Base-by-base conservation (phyloP, 37 sponge, comb jelly and placozoan genomes). In the Oopsacas minuta region DNA sequence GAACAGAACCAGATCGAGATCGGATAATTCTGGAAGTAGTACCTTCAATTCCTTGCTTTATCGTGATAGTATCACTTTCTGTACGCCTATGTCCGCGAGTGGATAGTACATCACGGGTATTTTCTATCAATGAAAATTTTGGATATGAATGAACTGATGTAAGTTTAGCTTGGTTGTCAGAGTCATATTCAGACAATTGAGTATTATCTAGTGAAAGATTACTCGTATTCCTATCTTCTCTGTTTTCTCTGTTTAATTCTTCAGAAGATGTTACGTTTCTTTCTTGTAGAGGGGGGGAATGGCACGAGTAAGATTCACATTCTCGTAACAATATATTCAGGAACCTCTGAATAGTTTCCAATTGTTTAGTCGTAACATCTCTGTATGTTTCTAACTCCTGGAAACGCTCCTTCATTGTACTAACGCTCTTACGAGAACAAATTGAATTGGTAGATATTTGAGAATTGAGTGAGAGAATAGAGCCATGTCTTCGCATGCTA, bases 331-430 rank as follows among this genome's bases (percentile, higher is more conserved):
- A 25, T 20, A 34, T 34, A 81, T 25, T 34, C 20, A 89, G 89
- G 85, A 88, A 93, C 0, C 39, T 87, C 36, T 91, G 93, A 12
- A 93, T 75, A 0, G 46, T 39, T 52, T 93, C 93, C 42, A 93
- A 83, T 87, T 93, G 93, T 38, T 89, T 37, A 82, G 91, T 90
- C 17, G 90, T 84, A 39, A 93, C 89, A 81, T 90, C 89, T 39
- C 93, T 53, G 84, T 88, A 93, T 0, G 93, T 93, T 36, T 91
- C 91, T 36, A 93, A 37, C 87, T 93, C 93, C 36, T 34, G 12
- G n/a, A 82, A 82, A 5, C 38, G 83, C 36, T 82, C 37, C 1
- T 30, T 82, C 83, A 82, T 82, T 37, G 36, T 81, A 34, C 35
- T 81, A 10, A 10, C 12, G 35, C 88, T 90, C 94, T 94, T 94